Evolutionary conservation across 2,888 invertebrate genomes (phyloP).

Genomic region (Napeogenes sylphis): DNA sequence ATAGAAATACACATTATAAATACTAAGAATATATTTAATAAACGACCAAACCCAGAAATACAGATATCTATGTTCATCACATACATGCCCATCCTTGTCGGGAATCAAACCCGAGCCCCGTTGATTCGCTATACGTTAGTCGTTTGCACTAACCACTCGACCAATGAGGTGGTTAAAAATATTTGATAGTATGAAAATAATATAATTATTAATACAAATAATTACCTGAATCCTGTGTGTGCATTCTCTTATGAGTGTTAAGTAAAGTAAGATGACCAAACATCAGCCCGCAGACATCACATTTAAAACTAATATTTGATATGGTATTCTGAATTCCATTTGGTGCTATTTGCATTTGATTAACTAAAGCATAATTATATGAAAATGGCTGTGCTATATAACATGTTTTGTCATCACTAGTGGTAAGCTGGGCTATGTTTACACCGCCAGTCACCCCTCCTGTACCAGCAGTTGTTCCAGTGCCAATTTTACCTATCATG

Average conservation of each 20-base stretch:
- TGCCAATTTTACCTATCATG: conserved; percentile 81
- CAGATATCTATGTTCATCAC: too few species aligned
- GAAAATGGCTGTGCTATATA: conserved; percentile 86
- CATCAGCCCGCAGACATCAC: conserved; percentile 91
- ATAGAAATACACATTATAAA: too few species aligned
- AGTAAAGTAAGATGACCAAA: conserved; percentile 88
- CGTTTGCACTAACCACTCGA: too few species aligned
- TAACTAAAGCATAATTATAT: conserved; percentile 89
- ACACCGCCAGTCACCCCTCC: conserved; percentile 76
- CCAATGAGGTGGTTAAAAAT: too few species aligned
- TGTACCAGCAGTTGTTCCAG: conserved; percentile 56
- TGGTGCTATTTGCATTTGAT: conserved; percentile 89
- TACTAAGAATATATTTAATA: too few species aligned
- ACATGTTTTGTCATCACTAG: conserved; percentile 82
- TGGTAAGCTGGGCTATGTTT: conserved; percentile 82
- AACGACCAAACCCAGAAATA: too few species aligned
- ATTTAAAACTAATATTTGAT: conserved; percentile 91
- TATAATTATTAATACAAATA: conserved; percentile 10
- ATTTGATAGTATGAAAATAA: background rate
- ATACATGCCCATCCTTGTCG: too few species aligned
- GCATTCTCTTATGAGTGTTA: conserved; percentile 92
- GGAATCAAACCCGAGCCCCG: too few species aligned
- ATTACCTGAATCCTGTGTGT: conserved; percentile 79
- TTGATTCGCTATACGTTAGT: too few species aligned
- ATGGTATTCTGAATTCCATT: conserved; percentile 83